Base-by-base conservation (phyloP, 2,797 vertebrate species). In the Picus viridis region DNA sequence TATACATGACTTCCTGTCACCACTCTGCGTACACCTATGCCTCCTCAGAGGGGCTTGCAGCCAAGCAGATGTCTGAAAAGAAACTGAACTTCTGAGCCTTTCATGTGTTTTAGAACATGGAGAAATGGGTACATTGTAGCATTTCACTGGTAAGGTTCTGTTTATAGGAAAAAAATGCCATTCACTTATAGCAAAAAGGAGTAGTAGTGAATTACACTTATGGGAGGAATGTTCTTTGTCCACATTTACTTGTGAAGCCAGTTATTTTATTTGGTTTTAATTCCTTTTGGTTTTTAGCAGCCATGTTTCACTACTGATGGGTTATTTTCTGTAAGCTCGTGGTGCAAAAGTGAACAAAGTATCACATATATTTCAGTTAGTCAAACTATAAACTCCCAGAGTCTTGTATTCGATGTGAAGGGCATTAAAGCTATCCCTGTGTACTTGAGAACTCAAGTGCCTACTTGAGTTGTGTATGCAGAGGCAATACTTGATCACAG, bases 381-480 rank as follows among this genome's bases (percentile, higher is more conserved):
- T 58, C 18, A 62, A 65, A 58, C 32, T 53, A 12, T n/a, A 39
- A 36, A 2, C 36, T 77, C 16, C 10, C 36, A 54, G 17, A 2
- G 4, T 8, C 7, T 30, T 20, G 43, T 24, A 4, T 5, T 62
- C 5, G 30, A 3, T 32, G 11, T 18, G 69, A 32, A 3, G 3
- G 16, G 9, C 18, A 3, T 22, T 20, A 29, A 63, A 68, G 30
- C 58, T 43, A 1, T 74, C 23, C 20, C 53, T 0, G 0, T 4
- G 4, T 29, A 13, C 43, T 58, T 34, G 17, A 41, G 39, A 67
- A 49, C 83, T 88, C 45, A 14, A 58, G 54, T 54, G 72, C 49
- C 54, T 43, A 29, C n/a, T 49, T 49, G 34, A 57, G 15, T 39
- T 22, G 29, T 2, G 0, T 56, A 2, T 22, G 9, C 23, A 7